These are phyloP conservation scores for Alcedo atthis DNA, from an alignment of 2,797 vertebrate species.

Conservation along the genomic window DNA sequence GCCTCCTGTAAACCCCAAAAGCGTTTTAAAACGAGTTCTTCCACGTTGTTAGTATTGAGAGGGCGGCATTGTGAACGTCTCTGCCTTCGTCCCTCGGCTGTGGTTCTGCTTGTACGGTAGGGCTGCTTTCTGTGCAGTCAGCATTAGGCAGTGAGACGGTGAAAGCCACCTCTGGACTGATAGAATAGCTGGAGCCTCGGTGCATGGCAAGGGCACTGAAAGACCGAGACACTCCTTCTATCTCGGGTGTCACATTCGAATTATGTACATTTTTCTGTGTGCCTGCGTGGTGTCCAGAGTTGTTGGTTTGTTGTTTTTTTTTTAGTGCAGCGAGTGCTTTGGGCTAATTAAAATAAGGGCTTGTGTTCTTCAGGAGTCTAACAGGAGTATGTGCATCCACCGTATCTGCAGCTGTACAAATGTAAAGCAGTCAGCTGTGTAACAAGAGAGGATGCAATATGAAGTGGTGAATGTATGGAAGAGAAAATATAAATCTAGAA, in stretches of 20 bases:
- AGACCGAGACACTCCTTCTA: rapidly evolving
- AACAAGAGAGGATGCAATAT: not conserved
- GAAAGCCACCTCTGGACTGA: not conserved
- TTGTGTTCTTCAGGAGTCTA: not conserved
- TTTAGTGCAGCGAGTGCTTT: not conserved
- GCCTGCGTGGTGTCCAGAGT: not conserved
- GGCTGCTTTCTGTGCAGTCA: not conserved
- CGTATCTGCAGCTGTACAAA: rapidly evolving
- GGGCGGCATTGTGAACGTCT: rapidly evolving
- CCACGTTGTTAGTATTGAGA: rapidly evolving
- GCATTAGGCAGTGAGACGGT: rapidly evolving
- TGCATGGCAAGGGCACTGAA: rapidly evolving
- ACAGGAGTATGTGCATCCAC: too few relatives aligned
- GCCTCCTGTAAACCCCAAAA: too few relatives aligned
- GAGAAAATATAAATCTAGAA: not conserved
- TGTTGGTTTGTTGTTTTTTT: not conserved
- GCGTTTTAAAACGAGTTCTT: too few relatives aligned
- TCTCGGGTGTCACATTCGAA: rapidly evolving
- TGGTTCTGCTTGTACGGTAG: too few relatives aligned
- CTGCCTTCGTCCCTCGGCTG: rapidly evolving
- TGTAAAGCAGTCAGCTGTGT: not conserved
- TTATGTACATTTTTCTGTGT: not conserved
- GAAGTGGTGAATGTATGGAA: rapidly evolving
- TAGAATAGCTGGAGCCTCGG: rapidly evolving
- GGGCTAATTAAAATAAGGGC: not conserved